Evolutionary conservation across 1,140 invertebrate species (phyloP).

Genomic region (Tetragnatha versicolor): DNA sequence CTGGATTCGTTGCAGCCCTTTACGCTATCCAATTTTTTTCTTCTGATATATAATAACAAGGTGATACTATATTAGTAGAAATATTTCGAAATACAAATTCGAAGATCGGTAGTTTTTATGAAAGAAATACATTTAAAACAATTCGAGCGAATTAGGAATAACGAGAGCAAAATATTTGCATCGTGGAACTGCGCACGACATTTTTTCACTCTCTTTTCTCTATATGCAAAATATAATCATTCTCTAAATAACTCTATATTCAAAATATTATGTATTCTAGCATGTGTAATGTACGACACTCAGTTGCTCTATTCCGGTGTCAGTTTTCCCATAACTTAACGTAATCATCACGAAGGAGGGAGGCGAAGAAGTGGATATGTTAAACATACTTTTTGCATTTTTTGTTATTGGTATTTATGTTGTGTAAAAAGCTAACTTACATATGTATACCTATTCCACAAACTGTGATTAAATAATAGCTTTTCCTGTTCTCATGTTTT

Average conservation of each 20-base stretch:
- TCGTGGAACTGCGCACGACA: constrained; percentile 50
- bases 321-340: constrained; percentile 8
- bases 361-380: no score
- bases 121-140: constrained; percentile 6
- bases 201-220: constrained; percentile 37
- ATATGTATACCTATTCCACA: constrained; percentile 34
- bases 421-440: background rate
- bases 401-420: no score
- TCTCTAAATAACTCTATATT: constrained; percentile 20
- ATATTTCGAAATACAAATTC: constrained; percentile 47
- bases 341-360: no score
- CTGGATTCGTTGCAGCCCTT: constrained; percentile 51
- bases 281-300: constrained; percentile 35
- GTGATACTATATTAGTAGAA: constrained; percentile 38
- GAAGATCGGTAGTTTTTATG: constrained; percentile 38
- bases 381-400: no score
- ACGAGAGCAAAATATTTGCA: constrained; percentile 54
- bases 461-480: constrained; percentile 50
- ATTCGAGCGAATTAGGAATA: constrained; percentile 46
- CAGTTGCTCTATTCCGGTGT: constrained; percentile 34
- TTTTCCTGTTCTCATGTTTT: constrained; percentile 37
- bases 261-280: constrained; percentile 39
- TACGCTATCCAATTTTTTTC: constrained; percentile 6
- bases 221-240: constrained; percentile 21
- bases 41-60: constrained; percentile 36